Evolutionary conservation across 2,888 invertebrate genomes (phyloP).

Genomic region (Coleophora flavipennella): DNA sequence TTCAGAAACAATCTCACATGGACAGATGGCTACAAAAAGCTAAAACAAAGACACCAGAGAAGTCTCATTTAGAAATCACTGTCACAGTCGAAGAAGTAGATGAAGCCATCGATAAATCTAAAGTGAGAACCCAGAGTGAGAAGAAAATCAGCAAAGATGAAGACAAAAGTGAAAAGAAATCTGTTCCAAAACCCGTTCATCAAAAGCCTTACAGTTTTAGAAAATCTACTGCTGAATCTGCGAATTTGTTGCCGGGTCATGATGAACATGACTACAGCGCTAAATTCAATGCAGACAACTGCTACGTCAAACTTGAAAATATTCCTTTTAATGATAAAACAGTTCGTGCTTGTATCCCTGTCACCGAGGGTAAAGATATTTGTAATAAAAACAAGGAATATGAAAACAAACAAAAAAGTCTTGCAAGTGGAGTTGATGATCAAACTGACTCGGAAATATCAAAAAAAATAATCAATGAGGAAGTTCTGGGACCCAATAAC

Average conservation of each 20-base stretch:
- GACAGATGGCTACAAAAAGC: conserved; percentile 67
- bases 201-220: conserved; percentile 34
- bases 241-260: conserved; percentile 23
- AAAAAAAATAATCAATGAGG: no score
- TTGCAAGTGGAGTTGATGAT: neutral
- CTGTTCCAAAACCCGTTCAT: conserved; percentile 16
- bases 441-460: no score
- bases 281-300: neutral
- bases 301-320: neutral
- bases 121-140: no score
- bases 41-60: conserved; percentile 65
- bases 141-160: conserved; percentile 11
- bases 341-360: neutral
- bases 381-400: neutral
- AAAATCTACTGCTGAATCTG: conserved; percentile 35
- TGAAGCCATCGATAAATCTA: conserved; percentile 2
- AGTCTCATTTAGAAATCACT: conserved; percentile 30
- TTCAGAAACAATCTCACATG: conserved; percentile 66
- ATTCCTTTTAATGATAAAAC: neutral
- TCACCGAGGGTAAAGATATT: no score
- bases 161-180: conserved; percentile 26
- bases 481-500: no score
- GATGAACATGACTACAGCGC: conserved; percentile 37
- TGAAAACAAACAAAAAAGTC: neutral
- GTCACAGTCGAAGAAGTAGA: conserved; percentile 12